Conservation (phyloP, 2,888 invertebrate genomes). For the Anodontia alba region DNA sequence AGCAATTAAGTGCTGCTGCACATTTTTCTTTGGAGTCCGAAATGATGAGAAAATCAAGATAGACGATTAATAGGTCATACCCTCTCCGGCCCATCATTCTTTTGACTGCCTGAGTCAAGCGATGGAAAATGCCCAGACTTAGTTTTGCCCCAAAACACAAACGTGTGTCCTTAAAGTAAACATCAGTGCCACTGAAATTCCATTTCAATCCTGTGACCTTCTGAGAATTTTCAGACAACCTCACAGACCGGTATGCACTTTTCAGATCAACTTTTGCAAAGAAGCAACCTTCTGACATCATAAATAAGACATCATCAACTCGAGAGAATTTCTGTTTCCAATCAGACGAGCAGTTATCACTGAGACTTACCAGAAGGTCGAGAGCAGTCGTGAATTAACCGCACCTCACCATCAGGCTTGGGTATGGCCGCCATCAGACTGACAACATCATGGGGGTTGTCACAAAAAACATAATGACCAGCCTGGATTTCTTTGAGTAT, state of each 20-base stretch:
- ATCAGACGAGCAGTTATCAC: conserved; percentile 21
- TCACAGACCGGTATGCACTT: neutral
- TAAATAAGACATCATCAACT: too few relatives aligned
- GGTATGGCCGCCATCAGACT: conserved; percentile 30
- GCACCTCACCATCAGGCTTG: conserved; percentile 28
- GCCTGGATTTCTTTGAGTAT: neutral
- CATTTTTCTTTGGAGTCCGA: neutral
- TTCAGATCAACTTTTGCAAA: conserved; percentile 31
- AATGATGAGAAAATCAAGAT: conserved; percentile 3
- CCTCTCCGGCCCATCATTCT: neutral
- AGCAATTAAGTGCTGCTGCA: neutral
- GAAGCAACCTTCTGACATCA: too few relatives aligned
- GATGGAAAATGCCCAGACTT: neutral
- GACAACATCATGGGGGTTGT: neutral
- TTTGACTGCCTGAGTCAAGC: conserved; percentile 3
- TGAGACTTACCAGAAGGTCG: conserved; percentile 23
- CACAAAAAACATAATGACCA: conserved; percentile 19
- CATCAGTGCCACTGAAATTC: neutral
- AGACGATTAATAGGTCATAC: neutral
- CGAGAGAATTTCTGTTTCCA: conserved; percentile 27
- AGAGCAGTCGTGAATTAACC: conserved; percentile 36
- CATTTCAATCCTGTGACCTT: neutral
- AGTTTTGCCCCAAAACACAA: neutral
- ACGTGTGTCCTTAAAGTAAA: neutral
- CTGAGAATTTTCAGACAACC: neutral